A percentile compares a stretch with the other conserved stretches of the same genome.
These are phyloP conservation scores for Trypoxylon attenuatum DNA, from an alignment of 2,888 invertebrate species.

Conservation along the genomic window DNA sequence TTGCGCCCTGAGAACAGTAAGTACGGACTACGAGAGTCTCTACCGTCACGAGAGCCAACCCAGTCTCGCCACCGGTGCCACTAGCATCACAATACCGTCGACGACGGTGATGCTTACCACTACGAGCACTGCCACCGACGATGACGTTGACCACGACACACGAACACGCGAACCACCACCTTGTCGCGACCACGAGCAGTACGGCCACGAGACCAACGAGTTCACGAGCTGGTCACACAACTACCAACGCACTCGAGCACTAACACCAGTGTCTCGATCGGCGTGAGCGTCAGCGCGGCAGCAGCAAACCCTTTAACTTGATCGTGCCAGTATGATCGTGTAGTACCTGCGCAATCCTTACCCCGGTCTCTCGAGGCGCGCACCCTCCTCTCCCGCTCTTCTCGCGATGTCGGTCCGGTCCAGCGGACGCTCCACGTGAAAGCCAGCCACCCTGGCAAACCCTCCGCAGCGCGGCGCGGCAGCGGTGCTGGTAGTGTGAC, in stretches of 20 bases:
- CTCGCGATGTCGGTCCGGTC: background rate
- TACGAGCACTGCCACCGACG: too few relatives aligned
- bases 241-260: too few relatives aligned
- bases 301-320: background rate
- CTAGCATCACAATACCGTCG: too few relatives aligned
- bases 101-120: too few relatives aligned
- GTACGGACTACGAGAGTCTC: too few relatives aligned
- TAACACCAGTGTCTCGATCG: constrained; percentile 8
- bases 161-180: too few relatives aligned
- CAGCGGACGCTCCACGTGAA: constrained; percentile 42
- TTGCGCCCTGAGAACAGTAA: constrained; percentile 3
- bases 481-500: background rate
- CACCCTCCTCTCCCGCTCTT: constrained; percentile 5
- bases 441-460: constrained; percentile 17
- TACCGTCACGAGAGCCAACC: too few relatives aligned
- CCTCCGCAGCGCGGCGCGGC: background rate
- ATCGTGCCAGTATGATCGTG: background rate
- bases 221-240: too few relatives aligned
- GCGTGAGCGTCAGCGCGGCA: too few relatives aligned
- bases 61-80: too few relatives aligned
- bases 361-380: constrained; percentile 4
- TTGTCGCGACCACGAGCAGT: constrained; percentile 8
- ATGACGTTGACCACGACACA: too few relatives aligned
- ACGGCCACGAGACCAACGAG: too few relatives aligned
- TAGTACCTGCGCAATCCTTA: constrained; percentile 43